Evolutionary conservation across 2,888 invertebrate species (phyloP), one percentile per base, ranked within the genome.

Genomic region (Artemia sinica): DNA sequence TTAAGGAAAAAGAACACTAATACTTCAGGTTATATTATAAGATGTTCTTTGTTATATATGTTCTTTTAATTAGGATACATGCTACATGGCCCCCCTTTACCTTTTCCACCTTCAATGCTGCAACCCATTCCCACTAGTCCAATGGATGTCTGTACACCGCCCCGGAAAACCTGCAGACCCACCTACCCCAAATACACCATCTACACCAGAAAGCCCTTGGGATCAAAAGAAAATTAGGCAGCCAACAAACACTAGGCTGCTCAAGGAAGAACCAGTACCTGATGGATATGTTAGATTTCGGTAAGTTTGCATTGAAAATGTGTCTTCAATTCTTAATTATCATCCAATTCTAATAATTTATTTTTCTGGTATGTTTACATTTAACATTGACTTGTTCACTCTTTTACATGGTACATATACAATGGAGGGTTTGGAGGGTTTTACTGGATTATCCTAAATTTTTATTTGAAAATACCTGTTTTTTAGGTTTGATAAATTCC

Each of bases 191-290:
- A 58, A 58, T 28, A n/a, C 63, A 11, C 63, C 63, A 18, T 58
- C 63, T 18, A 58, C 63, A 28, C 63, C 63, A 28, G 63, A 58
- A 58, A 58, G 63, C 71, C 67, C 71, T 51, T 78, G 81, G 0
- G 84, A 84, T 71, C 82, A 83, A 14, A 84, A 85, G 76, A 85
- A 84, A 73, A 83, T 83, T 41, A 77, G 84, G 69, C 81, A 84
- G 67, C 84, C 84, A 75, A 82, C 81, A 72, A 83, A 83, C 72
- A 86, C 89, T 86, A 80, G 87, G 49, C 85, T 89, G 74, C 79
- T 90, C 72, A 90, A 91, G 75, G 91, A 91, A 74, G 91, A 91
- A 75, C 90, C 91, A 0, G 90, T 91, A 12, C 92, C 92, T 8
- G 87, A 87, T 69, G 92, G 92, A 0, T 93, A 92, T 76, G 81